phyloP scores from a whole-genome alignment of 2,888 invertebrate species.

The Stenolophus ochropezus region DNA sequence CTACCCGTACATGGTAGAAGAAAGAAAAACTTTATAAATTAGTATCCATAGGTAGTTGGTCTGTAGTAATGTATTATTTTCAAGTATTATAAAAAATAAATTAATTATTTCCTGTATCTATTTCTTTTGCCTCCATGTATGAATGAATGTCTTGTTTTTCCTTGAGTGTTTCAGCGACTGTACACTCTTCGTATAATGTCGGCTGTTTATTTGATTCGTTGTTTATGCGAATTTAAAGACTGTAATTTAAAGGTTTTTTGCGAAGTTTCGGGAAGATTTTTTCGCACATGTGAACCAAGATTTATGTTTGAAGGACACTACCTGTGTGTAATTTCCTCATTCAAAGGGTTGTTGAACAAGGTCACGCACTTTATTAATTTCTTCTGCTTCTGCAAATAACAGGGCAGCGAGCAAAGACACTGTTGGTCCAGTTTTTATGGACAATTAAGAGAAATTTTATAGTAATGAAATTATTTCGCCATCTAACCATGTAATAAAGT shows the following conservation, averaged over 20 bases:
- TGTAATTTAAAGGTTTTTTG: slow-evolving; percentile 47
- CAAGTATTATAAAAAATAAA: background rate
- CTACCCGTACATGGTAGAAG: too few relatives aligned
- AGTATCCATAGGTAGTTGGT: too few relatives aligned
- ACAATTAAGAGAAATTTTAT: background rate
- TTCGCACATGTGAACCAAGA: slow-evolving; percentile 16
- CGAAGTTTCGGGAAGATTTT: background rate
- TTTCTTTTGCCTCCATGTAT: background rate
- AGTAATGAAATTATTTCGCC: background rate
- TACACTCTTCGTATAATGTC: slow-evolving; percentile 11
- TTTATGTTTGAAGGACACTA: slow-evolving; percentile 40
- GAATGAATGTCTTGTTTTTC: background rate
- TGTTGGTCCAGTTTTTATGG: background rate
- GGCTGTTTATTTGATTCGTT: slow-evolving; percentile 50
- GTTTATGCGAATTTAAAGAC: slow-evolving; percentile 60
- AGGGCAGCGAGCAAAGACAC: background rate
- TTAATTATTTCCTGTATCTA: background rate
- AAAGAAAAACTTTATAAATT: too few relatives aligned
- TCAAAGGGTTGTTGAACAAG: background rate
- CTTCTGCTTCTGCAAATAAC: background rate
- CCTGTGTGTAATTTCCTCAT: slow-evolving; percentile 19
- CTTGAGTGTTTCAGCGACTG: background rate
- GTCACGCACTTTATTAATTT: background rate
- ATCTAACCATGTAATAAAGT: too few relatives aligned
- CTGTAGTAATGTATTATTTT: too few relatives aligned